A percentile compares a stretch with the other conserved stretches of the same genome.
Evolutionary conservation across 1,140 invertebrate genomes (phyloP).

Genomic region (Trichonephila clavata): DNA sequence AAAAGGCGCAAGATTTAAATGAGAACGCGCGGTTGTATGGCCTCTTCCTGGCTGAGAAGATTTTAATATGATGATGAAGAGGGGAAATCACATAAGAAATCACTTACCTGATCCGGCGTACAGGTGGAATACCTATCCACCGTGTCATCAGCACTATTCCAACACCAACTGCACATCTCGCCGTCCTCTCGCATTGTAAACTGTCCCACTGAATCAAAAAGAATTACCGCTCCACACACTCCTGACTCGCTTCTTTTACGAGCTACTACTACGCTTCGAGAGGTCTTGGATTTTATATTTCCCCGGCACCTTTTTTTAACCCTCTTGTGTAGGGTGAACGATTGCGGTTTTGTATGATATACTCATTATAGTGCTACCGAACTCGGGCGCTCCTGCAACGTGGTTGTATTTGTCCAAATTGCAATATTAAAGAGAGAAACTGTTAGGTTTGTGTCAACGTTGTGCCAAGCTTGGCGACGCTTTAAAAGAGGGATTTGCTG

Average conservation of each 20-base stretch:
- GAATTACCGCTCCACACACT: not conserved
- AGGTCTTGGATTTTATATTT: not conserved
- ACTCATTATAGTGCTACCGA: not conserved
- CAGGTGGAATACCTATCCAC: slow-evolving; percentile 39
- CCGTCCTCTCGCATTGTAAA: slow-evolving; percentile 19
- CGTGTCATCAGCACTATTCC: slow-evolving; percentile 2
- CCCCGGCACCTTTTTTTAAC: not conserved
- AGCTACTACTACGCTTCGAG: not conserved
- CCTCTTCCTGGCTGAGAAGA: not conserved
- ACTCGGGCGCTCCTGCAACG: not conserved
- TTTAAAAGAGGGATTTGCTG: not conserved
- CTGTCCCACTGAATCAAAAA: not conserved
- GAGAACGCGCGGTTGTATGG: not conserved
- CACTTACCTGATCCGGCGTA: slow-evolving; percentile 47
- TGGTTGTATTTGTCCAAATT: slow-evolving; percentile 5
- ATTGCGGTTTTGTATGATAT: not conserved
- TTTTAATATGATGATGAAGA: not conserved
- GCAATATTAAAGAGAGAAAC: not conserved
- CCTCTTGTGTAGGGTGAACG: not conserved
- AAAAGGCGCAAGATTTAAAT: not conserved
- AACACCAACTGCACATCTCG: slow-evolving; percentile 31
- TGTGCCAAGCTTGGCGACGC: not conserved
- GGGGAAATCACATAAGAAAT: not conserved
- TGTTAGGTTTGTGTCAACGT: not conserved
- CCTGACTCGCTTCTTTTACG: not conserved